A percentile compares a stretch with the other conserved stretches of the same genome.
Conservation (phyloP, 2,113 vertebrate species). For the Proteles cristata region DNA sequence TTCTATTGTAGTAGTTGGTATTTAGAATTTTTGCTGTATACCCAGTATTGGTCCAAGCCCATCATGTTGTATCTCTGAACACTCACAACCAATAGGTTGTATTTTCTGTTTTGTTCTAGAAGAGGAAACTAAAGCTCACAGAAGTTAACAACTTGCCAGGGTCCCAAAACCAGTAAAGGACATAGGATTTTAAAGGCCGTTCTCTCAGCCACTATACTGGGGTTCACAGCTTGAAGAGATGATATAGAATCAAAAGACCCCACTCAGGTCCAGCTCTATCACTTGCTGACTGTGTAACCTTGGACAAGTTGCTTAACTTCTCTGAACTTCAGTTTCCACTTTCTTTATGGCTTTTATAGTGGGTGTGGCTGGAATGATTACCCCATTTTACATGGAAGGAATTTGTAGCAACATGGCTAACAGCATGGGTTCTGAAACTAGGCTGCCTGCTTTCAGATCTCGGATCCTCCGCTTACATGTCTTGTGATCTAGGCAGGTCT, state of each 20-base stretch:
- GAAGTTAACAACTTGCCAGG: not conserved
- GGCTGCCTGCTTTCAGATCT: not conserved
- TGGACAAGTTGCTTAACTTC: not conserved
- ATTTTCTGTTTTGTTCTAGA: slow-evolving; percentile 1
- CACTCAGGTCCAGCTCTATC: not conserved
- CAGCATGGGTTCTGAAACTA: not conserved
- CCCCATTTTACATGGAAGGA: not conserved
- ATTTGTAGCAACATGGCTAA: not conserved
- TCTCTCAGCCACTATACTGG: not conserved
- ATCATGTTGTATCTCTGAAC: not conserved
- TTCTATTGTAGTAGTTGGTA: not conserved
- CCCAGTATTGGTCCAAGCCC: not conserved
- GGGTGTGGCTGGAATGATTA: not conserved
- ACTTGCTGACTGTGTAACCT: not conserved
- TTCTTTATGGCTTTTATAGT: not conserved
- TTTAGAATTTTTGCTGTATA: not conserved
- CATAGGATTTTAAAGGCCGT: not conserved
- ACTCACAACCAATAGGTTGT: not conserved
- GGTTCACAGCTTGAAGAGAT: not conserved
- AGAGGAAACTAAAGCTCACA: slow-evolving; percentile 22
- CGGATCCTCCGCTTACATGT: not conserved
- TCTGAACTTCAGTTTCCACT: not conserved
- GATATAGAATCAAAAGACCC: not conserved
- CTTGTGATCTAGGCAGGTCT: not conserved
- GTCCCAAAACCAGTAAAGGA: not conserved